Base-by-base conservation (phyloP, 2,888 invertebrate species). In the Panopea generosa region DNA sequence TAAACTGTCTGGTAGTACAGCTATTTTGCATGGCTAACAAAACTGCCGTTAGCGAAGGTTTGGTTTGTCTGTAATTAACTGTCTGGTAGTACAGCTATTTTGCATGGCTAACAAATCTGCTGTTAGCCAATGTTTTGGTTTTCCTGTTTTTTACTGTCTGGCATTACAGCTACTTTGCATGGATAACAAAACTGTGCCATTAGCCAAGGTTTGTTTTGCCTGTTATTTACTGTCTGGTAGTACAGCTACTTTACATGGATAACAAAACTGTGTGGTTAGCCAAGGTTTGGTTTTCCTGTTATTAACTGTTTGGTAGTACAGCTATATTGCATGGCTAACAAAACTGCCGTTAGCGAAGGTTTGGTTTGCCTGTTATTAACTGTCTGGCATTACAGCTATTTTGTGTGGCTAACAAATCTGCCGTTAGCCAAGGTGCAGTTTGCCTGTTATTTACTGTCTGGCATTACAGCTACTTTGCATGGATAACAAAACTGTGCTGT, bases 11-110 rank as follows among this genome's bases (percentile, higher is more conserved):
- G n/a, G n/a, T n/a, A n/a, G n/a, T n/a, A n/a, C n/a, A n/a, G n/a
- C n/a, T n/a, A n/a, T n/a, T n/a, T n/a, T n/a, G n/a, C 29, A 84
- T 87, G 79, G 84, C 83, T 57, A 74, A 71, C 45, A 86, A 85
- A 65, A 83, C 84, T 16, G 9, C 65, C 74, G 1, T 68, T 70
- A 27, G 63, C 78, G 3, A 86, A 86, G 83, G 85, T 86, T 70
- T 55, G 22, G 3, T 9, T 20, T 49, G 14, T 18, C 49, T 49
- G 7, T 49, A 49, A 18, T 9, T 14, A 9, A 49, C 20, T 49
- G 49, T n/a, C n/a, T n/a, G n/a, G n/a, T 40, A 40, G 14, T n/a
- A n/a, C n/a, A n/a, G n/a, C n/a, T n/a, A n/a, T n/a, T n/a, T n/a
- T n/a, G n/a, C n/a, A n/a, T n/a, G 79, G 84, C 83, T 57, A 74